Evolutionary conservation across 1,140 invertebrate genomes (phyloP), one percentile per base, ranked within the genome.

Genomic region (Drosophila mauritiana): DNA sequence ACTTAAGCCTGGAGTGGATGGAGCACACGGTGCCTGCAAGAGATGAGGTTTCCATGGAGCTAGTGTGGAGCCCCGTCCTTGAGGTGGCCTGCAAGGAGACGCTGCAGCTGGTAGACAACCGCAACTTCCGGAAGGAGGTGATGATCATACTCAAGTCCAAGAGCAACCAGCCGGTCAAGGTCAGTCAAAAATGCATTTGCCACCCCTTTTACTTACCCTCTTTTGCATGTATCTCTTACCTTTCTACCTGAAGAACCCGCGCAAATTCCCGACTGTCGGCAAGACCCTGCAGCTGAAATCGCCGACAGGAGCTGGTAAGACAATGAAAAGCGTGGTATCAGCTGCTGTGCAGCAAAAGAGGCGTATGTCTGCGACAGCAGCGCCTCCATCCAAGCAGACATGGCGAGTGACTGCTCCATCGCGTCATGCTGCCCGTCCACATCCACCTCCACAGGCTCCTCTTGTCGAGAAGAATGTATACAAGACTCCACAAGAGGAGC

Each of bases 121-220:
- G 94, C 55, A 93, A 94, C 70, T 94, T 95, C 15, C 94, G 94
- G 77, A 95, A 95, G 90, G 95, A 96, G 77, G 93, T 96, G n/a
- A 92, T 94, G 52, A 83, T 96, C 31, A 93, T 94, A 3, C 93
- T 95, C 2, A 95, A 95, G 90, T 93, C 93, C 69, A 78, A 67
- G 39, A 72, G 67, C 31, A 81, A 63, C 34, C 88, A 90, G 55
- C 78, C 80, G 11, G 39, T 59, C 45, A 91, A 73, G 86, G 90
- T 91, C 27, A 74, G 72, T 37, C 4, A 1, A 4, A 36, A 31
- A 27, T 36, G 34, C 5, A 42, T 22, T 20, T 67, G 0, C n/a
- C 22, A 51, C 45, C 45, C 49, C 7, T 7, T 49, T 43, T 17
- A 12, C 17, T 10, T 34, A 58, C 61, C 64, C 40, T 52, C 2